Evolutionary conservation across 2,113 vertebrate genomes (phyloP).

Genomic region (Rhodinocichla rosea): DNA sequence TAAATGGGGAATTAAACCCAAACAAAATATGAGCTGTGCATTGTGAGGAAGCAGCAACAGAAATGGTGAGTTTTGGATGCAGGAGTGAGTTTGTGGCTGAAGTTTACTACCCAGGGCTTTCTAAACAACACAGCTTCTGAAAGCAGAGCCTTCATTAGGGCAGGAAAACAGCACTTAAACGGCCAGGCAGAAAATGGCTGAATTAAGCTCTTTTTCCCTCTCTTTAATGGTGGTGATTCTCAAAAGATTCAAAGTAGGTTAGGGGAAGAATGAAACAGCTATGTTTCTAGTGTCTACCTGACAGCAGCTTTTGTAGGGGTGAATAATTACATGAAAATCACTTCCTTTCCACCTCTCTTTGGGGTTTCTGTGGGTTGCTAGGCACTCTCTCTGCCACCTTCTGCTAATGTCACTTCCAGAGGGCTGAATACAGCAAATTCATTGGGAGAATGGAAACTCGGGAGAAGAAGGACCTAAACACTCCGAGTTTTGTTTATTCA

Average conservation of each 20-base stretch:
- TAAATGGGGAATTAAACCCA: background rate
- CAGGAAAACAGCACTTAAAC: conserved; percentile 68
- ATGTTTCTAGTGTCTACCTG: conserved; percentile 82
- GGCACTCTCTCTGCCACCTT: conserved; percentile 62
- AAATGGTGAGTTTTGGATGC: background rate
- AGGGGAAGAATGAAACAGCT: conserved; percentile 78
- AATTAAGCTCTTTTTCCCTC: conserved; percentile 71
- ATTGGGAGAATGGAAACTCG: conserved; percentile 39
- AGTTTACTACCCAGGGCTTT: conserved; percentile 33
- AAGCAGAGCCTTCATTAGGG: conserved; percentile 54
- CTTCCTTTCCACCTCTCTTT: conserved; percentile 79
- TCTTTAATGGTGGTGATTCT: conserved; percentile 64
- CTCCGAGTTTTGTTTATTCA: conserved; percentile 59
- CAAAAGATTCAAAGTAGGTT: conserved; percentile 80
- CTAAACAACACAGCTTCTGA: conserved; percentile 48
- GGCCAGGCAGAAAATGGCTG: conserved; percentile 73
- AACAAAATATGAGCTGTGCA: conserved; percentile 21
- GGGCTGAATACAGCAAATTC: conserved; percentile 69
- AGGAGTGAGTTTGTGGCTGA: conserved; percentile 9
- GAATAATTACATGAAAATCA: conserved; percentile 82
- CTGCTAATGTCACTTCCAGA: conserved; percentile 73
- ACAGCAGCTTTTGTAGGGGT: conserved; percentile 77
- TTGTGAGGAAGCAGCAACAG: background rate
- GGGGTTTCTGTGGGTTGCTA: conserved; percentile 78
- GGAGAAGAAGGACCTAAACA: conserved; percentile 53